A percentile compares a stretch with the other conserved stretches of the same genome.
Evolutionary conservation across 2,113 vertebrate species (phyloP).

Genomic region (Ochotona princeps): DNA sequence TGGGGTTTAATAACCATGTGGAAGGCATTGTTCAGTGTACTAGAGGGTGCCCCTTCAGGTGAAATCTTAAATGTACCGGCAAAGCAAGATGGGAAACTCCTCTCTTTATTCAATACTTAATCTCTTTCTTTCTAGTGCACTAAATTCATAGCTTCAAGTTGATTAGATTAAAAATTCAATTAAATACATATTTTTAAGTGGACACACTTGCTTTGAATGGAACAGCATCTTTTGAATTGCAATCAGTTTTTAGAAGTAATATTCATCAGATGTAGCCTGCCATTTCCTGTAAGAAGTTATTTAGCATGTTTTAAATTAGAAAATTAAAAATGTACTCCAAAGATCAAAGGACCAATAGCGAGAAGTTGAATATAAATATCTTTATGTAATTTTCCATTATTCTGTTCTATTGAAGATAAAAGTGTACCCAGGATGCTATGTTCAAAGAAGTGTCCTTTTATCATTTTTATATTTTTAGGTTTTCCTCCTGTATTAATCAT

Average conservation of each 20-base stretch:
- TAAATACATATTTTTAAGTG: slow-evolving; percentile 76
- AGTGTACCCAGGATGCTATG: slow-evolving; percentile 5
- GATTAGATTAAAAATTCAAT: slow-evolving; percentile 71
- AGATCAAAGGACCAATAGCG: slow-evolving; percentile 72
- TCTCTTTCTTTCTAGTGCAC: slow-evolving; percentile 73
- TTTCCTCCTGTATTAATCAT: neutral
- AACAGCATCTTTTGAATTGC: slow-evolving; percentile 43
- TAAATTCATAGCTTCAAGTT: slow-evolving; percentile 65
- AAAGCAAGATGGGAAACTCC: slow-evolving; percentile 56
- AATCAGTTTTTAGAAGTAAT: slow-evolving; percentile 54
- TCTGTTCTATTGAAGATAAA: slow-evolving; percentile 47
- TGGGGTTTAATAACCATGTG: slow-evolving; percentile 76
- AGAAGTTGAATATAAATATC: slow-evolving; percentile 63
- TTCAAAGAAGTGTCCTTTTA: slow-evolving; percentile 65
- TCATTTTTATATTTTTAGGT: slow-evolving; percentile 52
- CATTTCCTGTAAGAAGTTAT: slow-evolving; percentile 36
- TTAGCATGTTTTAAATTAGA: slow-evolving; percentile 59
- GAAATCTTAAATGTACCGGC: slow-evolving; percentile 72
- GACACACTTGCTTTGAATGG: slow-evolving; percentile 60
- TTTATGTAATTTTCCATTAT: slow-evolving; percentile 69
- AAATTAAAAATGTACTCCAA: slow-evolving; percentile 68
- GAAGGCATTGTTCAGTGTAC: slow-evolving; percentile 68
- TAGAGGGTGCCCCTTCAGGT: slow-evolving; percentile 55
- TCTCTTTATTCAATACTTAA: slow-evolving; percentile 65
- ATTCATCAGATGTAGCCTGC: slow-evolving; percentile 8